Evolutionary conservation across 2,113 vertebrate genomes (phyloP).

Genomic region (Sakesphorus luctuosus): DNA sequence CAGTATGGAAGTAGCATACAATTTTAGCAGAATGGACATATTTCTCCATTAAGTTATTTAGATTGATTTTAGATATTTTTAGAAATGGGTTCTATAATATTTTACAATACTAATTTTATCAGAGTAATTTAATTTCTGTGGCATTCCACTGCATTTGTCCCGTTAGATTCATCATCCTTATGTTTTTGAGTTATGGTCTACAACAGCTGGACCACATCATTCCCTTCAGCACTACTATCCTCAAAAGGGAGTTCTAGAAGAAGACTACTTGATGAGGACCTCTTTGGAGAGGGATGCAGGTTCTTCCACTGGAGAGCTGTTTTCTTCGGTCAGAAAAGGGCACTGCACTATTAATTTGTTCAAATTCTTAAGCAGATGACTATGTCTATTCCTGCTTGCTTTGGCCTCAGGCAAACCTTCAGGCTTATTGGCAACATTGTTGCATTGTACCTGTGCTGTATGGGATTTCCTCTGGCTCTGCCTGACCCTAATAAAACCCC

Average conservation of each 20-base stretch:
- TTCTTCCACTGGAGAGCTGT: background rate
- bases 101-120: background rate
- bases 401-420: constrained; percentile 40
- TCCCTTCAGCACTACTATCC: background rate
- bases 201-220: background rate
- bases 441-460: background rate
- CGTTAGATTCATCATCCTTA: background rate
- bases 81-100: background rate
- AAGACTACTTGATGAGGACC: background rate
- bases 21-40: background rate
- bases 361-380: constrained; percentile 2
- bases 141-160: background rate
- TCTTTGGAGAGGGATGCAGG: background rate
- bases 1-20: background rate
- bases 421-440: background rate
- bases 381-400: background rate
- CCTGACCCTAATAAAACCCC: constrained; percentile 16
- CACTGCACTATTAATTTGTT: background rate
- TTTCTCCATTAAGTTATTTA: background rate
- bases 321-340: background rate
- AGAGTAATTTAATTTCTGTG: background rate
- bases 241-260: background rate
- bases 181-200: background rate
- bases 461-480: constrained; percentile 40
- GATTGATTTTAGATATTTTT: background rate